phyloP scores from a whole-genome alignment of 1,140 invertebrate species.

The Drosophila kanapiae region DNA sequence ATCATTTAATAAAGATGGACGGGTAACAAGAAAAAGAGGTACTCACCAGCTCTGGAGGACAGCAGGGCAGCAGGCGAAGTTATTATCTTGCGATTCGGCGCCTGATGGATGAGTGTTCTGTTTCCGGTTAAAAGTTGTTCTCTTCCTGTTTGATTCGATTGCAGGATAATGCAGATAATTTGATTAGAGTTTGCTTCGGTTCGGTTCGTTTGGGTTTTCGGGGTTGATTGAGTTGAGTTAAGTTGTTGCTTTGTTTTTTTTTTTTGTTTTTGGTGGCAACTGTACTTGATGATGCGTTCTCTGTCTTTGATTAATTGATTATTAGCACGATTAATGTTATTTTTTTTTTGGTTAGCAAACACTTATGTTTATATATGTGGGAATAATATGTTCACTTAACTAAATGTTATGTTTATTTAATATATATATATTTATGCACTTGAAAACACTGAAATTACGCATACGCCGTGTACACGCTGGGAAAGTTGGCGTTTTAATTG shows the following conservation, averaged over 20 bases:
- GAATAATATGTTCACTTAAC: neutral
- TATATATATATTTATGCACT: neutral
- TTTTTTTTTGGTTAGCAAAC: neutral
- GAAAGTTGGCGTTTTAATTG: conserved; percentile 30
- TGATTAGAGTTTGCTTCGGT: conserved; percentile 20
- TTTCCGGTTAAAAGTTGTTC: conserved; percentile 17
- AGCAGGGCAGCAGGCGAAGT: neutral
- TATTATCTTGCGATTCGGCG: neutral
- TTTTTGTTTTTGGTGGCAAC: conserved; percentile 37
- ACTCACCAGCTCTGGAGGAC: conserved; percentile 26
- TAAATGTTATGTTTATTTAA: conserved; percentile 1
- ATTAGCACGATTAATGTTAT: neutral
- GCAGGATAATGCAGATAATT: conserved; percentile 30
- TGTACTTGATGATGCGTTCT: conserved; percentile 24
- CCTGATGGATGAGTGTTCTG: conserved; percentile 28
- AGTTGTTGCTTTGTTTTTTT: conserved; percentile 36
- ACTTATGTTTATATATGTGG: neutral
- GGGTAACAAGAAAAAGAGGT: conserved; percentile 17
- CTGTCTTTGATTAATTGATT: conserved; percentile 24
- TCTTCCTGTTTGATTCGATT: conserved; percentile 1
- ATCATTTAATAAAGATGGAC: conserved; percentile 31
- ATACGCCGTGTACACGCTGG: conserved; percentile 23
- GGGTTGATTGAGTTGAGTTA: conserved; percentile 38
- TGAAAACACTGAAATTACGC: conserved; percentile 9
- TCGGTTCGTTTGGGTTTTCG: neutral